A percentile compares a stretch with the other conserved stretches of the same genome.
phyloP scores from a whole-genome alignment of 2,797 vertebrate genomes.

The Chiroxiphia lanceolata region DNA sequence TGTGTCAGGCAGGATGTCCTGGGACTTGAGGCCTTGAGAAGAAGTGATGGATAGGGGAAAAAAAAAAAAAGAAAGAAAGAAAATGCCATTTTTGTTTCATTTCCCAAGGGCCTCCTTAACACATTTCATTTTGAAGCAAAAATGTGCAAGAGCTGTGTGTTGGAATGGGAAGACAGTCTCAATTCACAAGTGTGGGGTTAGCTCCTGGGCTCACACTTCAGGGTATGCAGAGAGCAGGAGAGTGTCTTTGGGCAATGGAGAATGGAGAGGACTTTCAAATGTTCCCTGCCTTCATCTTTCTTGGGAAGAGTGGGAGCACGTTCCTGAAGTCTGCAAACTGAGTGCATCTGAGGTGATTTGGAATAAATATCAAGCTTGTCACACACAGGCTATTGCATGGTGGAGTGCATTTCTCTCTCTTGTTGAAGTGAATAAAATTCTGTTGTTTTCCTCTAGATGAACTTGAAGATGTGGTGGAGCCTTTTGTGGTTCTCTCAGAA shows the following conservation, averaged over 20 bases:
- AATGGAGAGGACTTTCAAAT: background rate
- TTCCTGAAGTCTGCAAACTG: background rate
- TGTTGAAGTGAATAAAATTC: background rate
- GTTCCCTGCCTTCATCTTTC: background rate
- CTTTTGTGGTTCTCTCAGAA: background rate
- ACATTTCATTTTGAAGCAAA: background rate
- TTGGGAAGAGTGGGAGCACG: background rate
- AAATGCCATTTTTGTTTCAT: conserved; percentile 15
- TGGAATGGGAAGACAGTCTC: conserved; percentile 26
- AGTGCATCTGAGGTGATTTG: background rate
- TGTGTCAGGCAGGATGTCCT: conserved; percentile 18
- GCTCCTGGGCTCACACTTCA: background rate
- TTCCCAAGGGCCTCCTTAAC: conserved; percentile 46
- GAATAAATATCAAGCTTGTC: background rate
- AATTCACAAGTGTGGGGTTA: conserved; percentile 48
- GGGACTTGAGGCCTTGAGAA: conserved; percentile 22
- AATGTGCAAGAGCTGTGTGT: background rate
- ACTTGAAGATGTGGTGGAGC: background rate
- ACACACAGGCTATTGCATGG: background rate
- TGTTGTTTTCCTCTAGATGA: background rate
- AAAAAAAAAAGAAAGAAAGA: background rate
- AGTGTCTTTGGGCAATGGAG: background rate
- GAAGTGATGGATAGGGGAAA: background rate
- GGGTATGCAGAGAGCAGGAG: accelerated
- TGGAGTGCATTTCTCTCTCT: background rate